Evolutionary conservation across 2,113 vertebrate genomes (phyloP).

Genomic region (Gymnarchus niloticus): DNA sequence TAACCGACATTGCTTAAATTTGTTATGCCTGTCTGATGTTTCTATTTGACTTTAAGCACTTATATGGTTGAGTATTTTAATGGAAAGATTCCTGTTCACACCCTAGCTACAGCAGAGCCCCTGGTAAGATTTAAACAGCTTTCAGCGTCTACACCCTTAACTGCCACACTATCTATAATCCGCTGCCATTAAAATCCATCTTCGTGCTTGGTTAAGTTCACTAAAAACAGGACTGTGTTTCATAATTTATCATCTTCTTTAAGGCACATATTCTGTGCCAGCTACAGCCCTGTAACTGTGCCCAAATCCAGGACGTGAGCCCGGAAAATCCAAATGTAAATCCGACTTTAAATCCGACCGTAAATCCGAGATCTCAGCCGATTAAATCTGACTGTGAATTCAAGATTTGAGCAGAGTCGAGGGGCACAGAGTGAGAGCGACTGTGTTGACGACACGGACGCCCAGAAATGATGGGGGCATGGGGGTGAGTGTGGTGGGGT

Average conservation of each 20-base stretch:
- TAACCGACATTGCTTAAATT: neutral
- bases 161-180: neutral
- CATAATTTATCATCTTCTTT: neutral
- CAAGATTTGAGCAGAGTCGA: neutral
- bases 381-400: neutral
- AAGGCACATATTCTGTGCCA: neutral
- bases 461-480: too few species aligned
- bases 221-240: neutral
- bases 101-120: neutral
- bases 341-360: neutral
- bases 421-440: neutral
- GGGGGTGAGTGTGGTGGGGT: too few species aligned
- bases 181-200: neutral
- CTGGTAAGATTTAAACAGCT: neutral
- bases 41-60: neutral
- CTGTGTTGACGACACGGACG: too few species aligned
- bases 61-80: neutral
- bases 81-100: neutral
- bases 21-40: neutral
- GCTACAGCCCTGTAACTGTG: neutral
- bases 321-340: neutral
- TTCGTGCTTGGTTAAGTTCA: neutral
- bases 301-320: neutral
- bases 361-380: neutral
- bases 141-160: neutral